Percentiles rank a stretch among this genome's conserved stretches.
Conservation (phyloP, 2,888 invertebrate genomes). For the Beris morrisii region DNA sequence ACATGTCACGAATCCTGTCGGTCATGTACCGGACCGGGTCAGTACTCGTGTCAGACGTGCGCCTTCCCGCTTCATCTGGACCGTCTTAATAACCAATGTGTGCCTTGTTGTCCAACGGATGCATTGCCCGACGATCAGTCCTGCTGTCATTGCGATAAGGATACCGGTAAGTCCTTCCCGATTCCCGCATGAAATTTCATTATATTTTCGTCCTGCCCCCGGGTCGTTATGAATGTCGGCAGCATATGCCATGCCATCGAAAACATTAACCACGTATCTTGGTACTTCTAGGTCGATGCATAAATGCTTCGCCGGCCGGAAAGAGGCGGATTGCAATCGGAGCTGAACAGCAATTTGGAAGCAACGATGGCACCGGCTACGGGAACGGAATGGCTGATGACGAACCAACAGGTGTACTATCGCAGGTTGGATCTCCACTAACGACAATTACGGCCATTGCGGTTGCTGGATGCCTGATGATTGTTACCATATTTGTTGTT, state of each 20-base stretch:
- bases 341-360: conserved; percentile 54
- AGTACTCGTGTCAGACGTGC: conserved; percentile 69
- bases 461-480: conserved; percentile 68
- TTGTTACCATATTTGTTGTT: conserved; percentile 69
- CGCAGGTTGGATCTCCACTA: conserved; percentile 58
- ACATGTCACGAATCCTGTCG: conserved; percentile 68
- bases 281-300: conserved; percentile 65
- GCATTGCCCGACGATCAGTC: conserved; percentile 57
- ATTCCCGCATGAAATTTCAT: too few relatives aligned
- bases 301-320: conserved; percentile 72
- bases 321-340: conserved; percentile 70
- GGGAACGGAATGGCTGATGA: conserved; percentile 40
- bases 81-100: conserved; percentile 74
- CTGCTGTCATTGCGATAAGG: conserved; percentile 72
- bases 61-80: conserved; percentile 67
- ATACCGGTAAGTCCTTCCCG: conserved; percentile 61
- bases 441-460: conserved; percentile 69
- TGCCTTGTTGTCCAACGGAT: conserved; percentile 69
- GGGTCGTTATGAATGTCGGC: too few relatives aligned
- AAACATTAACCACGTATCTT: too few relatives aligned
- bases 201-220: too few relatives aligned
- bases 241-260: too few relatives aligned
- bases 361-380: conserved; percentile 41
- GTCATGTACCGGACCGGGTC: conserved; percentile 70
- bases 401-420: conserved; percentile 46